These are phyloP conservation scores for Baccha elongata DNA, from an alignment of 2,888 invertebrate genomes.

Conservation along the genomic window DNA sequence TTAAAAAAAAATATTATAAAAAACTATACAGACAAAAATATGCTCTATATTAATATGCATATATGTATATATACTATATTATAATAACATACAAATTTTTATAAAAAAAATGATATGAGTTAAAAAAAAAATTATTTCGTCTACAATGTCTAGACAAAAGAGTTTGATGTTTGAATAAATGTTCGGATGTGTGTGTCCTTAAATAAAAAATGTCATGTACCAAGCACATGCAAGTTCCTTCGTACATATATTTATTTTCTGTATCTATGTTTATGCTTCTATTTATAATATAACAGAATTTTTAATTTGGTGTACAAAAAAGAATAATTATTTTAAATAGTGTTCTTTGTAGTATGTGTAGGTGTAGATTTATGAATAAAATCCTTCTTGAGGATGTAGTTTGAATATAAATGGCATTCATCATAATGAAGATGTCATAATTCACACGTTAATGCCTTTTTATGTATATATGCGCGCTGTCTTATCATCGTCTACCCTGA, in stretches of 20 bases:
- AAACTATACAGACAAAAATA: conserved; percentile 17
- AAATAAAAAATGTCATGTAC: conserved; percentile 42
- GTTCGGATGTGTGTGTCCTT: conserved; percentile 35
- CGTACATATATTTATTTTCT: not conserved
- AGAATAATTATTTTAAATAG: conserved; percentile 58
- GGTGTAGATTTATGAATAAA: not conserved
- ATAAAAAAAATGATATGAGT: conserved; percentile 28
- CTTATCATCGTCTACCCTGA: conserved; percentile 40
- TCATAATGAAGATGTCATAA: conserved; percentile 63
- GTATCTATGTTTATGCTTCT: not conserved
- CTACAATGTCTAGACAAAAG: conserved; percentile 71
- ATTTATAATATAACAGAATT: conserved; percentile 32
- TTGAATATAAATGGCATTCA: conserved; percentile 60
- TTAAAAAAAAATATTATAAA: conserved; percentile 42
- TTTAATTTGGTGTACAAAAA: conserved; percentile 68
- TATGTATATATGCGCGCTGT: conserved; percentile 6
- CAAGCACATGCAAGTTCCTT: conserved; percentile 25
- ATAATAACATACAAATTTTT: too few species aligned
- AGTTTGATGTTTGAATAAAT: conserved; percentile 57
- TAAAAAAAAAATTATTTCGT: conserved; percentile 48
- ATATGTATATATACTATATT: not conserved
- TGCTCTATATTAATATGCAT: conserved; percentile 14
- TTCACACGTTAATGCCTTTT: conserved; percentile 58
- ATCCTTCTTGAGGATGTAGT: conserved; percentile 47
- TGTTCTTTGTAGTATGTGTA: conserved; percentile 10